These are phyloP conservation scores for Rhabdomys dilectus DNA, from an alignment of 2,113 vertebrate genomes.

Conservation along the genomic window DNA sequence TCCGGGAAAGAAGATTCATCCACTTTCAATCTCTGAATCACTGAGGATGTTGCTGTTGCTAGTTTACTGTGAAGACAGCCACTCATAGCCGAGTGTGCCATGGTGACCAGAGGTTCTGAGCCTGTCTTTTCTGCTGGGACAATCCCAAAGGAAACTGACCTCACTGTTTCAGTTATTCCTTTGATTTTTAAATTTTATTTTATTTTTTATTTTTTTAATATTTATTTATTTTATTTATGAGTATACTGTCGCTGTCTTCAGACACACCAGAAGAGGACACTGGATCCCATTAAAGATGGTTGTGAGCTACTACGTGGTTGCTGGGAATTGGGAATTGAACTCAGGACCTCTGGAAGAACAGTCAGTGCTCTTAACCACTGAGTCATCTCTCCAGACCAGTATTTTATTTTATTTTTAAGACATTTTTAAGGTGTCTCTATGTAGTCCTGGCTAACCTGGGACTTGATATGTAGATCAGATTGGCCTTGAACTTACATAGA, in stretches of 20 bases:
- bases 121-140: conserved; percentile 43
- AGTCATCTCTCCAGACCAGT: no score
- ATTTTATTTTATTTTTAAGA: not conserved
- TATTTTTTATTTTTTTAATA: not conserved
- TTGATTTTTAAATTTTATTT: not conserved
- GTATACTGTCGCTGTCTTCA: no score
- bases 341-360: no score
- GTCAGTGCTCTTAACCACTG: no score
- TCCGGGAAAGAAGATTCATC: conserved; percentile 10
- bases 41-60: conserved; percentile 57
- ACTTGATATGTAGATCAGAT: not conserved
- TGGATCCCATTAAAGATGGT: no score
- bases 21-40: conserved; percentile 58
- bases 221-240: no score
- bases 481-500: not conserved
- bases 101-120: not conserved
- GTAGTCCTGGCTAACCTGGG: not conserved
- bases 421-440: not conserved
- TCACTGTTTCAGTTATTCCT: not conserved
- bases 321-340: no score
- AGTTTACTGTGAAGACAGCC: conserved; percentile 28
- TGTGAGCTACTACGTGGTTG: no score
- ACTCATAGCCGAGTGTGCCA: conserved; percentile 14
- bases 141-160: not conserved
- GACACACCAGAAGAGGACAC: no score